Base-by-base conservation (phyloP, 1,140 invertebrate species). In the Ceratina calcarata region DNA sequence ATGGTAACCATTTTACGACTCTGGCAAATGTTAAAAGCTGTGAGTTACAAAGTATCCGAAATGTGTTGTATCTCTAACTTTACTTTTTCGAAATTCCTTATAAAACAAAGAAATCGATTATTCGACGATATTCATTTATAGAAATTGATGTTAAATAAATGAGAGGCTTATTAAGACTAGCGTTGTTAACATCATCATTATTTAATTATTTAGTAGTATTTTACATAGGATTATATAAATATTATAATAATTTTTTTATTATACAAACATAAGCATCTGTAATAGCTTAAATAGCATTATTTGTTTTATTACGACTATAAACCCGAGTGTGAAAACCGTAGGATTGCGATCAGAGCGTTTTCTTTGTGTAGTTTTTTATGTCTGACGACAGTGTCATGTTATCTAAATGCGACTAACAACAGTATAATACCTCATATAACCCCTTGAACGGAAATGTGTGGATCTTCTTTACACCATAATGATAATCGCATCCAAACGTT, bases 401-500 rank as follows among this genome's bases (percentile, higher is more conserved):
- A 73, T 85, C 71, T 86, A 62, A 80, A 51, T 65, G 64, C 51
- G 60, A 12, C 69, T 86, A 86, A 86, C 81, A 75, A 86, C 60
- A 81, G 79, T 86, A 86, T 86, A 86, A 83, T 86, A 49, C 64
- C 73, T 86, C 55, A 65, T 73, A 85, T 65, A 61, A 80, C 68
- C 64, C 69, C 74, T 68, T 84, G 78, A 85, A 85, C 85, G 70
- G 73, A 87, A 83, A 88, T 88, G 60, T 85, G 78, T 82, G 75
- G 69, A 85, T 84, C 78, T 85, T 86, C 71, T 88, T 89, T 82
- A 68, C 88, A 88, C 82, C 58, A 57, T n/a, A 27, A 82, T 82
- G 86, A 89, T 89, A 89, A 89, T 89, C 88, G 86, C 78, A 82
- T 75, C 68, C 88, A 89, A 89, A 89, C 86, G 80, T 82, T 86